phyloP scores from a whole-genome alignment of 2,797 vertebrate genomes.

The Takifugu rubripes region DNA sequence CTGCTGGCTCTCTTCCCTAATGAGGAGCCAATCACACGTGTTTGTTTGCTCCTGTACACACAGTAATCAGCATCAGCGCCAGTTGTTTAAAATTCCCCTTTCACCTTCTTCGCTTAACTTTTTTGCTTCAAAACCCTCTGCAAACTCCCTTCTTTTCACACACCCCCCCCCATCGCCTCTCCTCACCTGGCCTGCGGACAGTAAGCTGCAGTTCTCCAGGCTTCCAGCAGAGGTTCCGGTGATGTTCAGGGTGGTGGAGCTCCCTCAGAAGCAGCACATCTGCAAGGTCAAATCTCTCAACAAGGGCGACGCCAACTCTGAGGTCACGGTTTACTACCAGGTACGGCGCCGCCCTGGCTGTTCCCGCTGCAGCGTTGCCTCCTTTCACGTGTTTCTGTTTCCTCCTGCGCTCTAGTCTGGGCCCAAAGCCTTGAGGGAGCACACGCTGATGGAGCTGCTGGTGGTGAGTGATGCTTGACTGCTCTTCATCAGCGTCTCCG shows the following conservation, averaged over 20 bases:
- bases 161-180: background rate
- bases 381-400: background rate
- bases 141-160: background rate
- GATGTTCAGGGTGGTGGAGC: slow-evolving; percentile 83
- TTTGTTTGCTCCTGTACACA: slow-evolving; percentile 26
- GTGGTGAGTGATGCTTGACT: slow-evolving; percentile 80
- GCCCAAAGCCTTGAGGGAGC: slow-evolving; percentile 83
- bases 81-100: slow-evolving; percentile 14
- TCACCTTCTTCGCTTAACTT: background rate
- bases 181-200: slow-evolving; percentile 22
- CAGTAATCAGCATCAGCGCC: slow-evolving; percentile 28
- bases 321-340: slow-evolving; percentile 91
- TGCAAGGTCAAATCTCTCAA: slow-evolving; percentile 86
- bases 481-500: background rate
- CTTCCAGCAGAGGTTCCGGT: slow-evolving; percentile 82
- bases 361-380: background rate
- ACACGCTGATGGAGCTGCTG: slow-evolving; percentile 92
- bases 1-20: slow-evolving; percentile 19
- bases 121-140: background rate
- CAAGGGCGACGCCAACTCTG: slow-evolving; percentile 83
- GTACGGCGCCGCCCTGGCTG: slow-evolving; percentile 46
- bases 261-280: slow-evolving; percentile 77
- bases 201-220: slow-evolving; percentile 81
- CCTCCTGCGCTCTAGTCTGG: slow-evolving; percentile 78
- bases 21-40: slow-evolving; percentile 31